These are phyloP conservation scores for Hippolais icterina DNA, from an alignment of 2,113 vertebrate species.

Conservation along the genomic window DNA sequence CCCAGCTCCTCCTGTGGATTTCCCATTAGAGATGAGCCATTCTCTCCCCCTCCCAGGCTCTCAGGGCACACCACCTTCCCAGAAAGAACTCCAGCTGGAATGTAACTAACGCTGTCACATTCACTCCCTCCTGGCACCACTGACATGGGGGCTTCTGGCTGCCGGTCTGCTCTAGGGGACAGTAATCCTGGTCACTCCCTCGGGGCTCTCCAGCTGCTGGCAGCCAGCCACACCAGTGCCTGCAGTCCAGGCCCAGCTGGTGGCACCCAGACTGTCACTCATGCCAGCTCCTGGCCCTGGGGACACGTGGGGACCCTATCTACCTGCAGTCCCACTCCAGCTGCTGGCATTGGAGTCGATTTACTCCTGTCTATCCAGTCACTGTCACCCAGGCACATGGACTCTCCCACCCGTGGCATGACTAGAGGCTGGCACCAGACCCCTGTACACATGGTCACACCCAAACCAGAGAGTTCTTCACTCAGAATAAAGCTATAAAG, in stretches of 20 bases:
- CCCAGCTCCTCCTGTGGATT: background rate
- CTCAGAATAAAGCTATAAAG: background rate
- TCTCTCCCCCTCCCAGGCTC: background rate
- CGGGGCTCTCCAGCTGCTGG: background rate
- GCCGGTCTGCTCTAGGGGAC: background rate
- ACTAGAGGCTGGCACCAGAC: background rate
- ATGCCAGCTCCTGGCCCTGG: background rate
- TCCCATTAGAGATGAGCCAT: background rate
- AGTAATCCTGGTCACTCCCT: background rate
- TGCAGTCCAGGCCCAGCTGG: background rate
- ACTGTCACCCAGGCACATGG: background rate
- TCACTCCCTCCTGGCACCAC: rapidly evolving
- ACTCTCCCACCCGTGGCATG: background rate
- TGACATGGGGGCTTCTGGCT: background rate
- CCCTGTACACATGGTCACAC: no score
- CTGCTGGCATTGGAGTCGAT: background rate
- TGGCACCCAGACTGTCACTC: background rate
- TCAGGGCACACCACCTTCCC: background rate
- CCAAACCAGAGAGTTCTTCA: background rate
- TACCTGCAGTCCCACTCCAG: background rate
- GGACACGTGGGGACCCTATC: rapidly evolving
- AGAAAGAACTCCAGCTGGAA: background rate
- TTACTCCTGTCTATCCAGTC: background rate
- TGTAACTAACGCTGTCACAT: rapidly evolving
- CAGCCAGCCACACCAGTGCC: background rate